Evolutionary conservation across 2,888 invertebrate species (phyloP).

Genomic region (Ferrisia virgata): DNA sequence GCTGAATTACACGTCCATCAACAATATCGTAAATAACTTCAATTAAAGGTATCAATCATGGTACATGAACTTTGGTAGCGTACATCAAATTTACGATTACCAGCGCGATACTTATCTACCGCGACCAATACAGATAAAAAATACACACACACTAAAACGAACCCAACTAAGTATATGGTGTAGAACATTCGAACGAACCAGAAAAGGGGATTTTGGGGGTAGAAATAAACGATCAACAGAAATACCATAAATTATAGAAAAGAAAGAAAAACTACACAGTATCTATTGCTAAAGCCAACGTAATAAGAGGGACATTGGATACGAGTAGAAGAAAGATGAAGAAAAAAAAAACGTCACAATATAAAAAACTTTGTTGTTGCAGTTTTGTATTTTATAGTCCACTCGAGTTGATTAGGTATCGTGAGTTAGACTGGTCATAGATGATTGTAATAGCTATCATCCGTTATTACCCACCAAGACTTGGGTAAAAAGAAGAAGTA

Average conservation of each 20-base stretch:
- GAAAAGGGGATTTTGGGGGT: neutral
- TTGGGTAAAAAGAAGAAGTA: slow-evolving; percentile 16
- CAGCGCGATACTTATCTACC: neutral
- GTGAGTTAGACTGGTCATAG: slow-evolving; percentile 38
- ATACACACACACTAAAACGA: too few relatives aligned
- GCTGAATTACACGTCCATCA: too few relatives aligned
- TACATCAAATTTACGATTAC: slow-evolving; percentile 12
- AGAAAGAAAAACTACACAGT: neutral
- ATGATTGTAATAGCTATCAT: slow-evolving; percentile 46
- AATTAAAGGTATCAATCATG: neutral
- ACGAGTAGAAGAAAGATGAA: neutral
- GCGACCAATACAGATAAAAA: neutral
- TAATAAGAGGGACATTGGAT: neutral
- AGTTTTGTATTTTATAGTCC: slow-evolving; percentile 43
- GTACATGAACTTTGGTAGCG: neutral
- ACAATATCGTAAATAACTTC: neutral
- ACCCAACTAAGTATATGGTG: neutral
- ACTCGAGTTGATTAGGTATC: slow-evolving; percentile 46
- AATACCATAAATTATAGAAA: neutral
- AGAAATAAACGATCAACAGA: slow-evolving; percentile 18
- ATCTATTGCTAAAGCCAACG: neutral
- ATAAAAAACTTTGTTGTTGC: slow-evolving; percentile 43
- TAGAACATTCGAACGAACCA: neutral
- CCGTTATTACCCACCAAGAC: slow-evolving; percentile 43
- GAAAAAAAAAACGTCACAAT: neutral